Percentiles rank a stretch among this genome's conserved stretches.
Evolutionary conservation across 2,888 invertebrate species (phyloP).

Genomic region (Conops quadrifasciatus): DNA sequence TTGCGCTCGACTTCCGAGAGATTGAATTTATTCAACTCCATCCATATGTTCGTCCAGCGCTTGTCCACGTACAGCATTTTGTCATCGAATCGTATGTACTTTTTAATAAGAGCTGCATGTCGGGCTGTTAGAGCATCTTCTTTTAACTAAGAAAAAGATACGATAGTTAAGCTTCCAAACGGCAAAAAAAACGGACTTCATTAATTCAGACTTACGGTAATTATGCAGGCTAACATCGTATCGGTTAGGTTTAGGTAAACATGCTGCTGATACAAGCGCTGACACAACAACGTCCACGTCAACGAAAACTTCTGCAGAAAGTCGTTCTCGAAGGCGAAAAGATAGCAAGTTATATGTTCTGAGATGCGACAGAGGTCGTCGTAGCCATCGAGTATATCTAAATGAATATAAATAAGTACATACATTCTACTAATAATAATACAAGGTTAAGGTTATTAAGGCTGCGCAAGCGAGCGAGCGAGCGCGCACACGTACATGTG

Average conservation of each 20-base stretch:
- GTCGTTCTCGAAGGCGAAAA: slow-evolving; percentile 71
- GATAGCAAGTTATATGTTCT: slow-evolving; percentile 69
- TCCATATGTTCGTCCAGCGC: slow-evolving; percentile 67
- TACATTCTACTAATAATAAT: neutral
- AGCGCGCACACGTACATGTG: slow-evolving; percentile 54
- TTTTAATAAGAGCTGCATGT: slow-evolving; percentile 63
- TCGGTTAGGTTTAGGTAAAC: slow-evolving; percentile 68
- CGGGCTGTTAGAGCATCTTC: slow-evolving; percentile 59
- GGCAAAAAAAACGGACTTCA: neutral
- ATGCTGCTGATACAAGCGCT: slow-evolving; percentile 72
- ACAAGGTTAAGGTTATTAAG: too few species aligned
- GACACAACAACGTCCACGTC: slow-evolving; percentile 75
- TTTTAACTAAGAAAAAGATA: slow-evolving; percentile 52
- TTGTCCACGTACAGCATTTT: slow-evolving; percentile 69
- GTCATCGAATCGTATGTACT: slow-evolving; percentile 70
- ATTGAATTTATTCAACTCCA: slow-evolving; percentile 61
- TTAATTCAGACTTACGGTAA: slow-evolving; percentile 63
- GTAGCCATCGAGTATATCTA: slow-evolving; percentile 73
- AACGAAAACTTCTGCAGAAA: slow-evolving; percentile 73
- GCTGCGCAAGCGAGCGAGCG: neutral
- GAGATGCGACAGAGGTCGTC: slow-evolving; percentile 71
- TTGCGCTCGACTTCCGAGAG: slow-evolving; percentile 59
- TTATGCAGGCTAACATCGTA: slow-evolving; percentile 68
- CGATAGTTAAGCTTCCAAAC: neutral
- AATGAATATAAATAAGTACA: slow-evolving; percentile 30